phyloP scores from a whole-genome alignment of 2,797 vertebrate genomes.

The Manis javanica region DNA sequence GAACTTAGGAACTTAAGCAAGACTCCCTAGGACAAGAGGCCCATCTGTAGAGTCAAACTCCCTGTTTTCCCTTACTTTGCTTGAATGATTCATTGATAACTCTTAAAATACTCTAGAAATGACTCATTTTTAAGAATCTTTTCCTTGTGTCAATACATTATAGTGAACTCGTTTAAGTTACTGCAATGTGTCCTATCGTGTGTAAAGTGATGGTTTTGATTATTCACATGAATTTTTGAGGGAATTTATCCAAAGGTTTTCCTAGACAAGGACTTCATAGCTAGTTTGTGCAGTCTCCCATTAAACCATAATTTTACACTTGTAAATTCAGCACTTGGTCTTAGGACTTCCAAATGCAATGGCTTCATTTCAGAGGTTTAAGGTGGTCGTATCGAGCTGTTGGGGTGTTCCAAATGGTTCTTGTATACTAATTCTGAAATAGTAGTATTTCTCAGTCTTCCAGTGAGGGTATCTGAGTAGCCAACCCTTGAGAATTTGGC shows the following conservation, averaged over 20 bases:
- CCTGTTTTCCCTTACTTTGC: neutral
- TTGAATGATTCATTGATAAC: neutral
- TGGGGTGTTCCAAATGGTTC: conserved; percentile 64
- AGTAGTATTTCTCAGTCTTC: neutral
- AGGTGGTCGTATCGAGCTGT: conserved; percentile 64
- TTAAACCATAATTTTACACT: neutral
- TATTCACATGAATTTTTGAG: neutral
- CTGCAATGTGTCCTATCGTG: accelerated
- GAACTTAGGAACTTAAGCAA: neutral
- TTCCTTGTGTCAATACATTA: neutral
- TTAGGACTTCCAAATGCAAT: conserved; percentile 58
- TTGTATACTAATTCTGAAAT: conserved; percentile 53
- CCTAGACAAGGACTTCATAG: neutral
- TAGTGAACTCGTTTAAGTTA: neutral
- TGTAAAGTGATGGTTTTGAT: neutral
- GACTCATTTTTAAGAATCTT: neutral
- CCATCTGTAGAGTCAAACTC: neutral
- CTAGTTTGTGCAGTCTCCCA: neutral
- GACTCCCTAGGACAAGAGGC: neutral
- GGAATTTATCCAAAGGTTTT: neutral
- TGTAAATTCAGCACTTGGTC: neutral
- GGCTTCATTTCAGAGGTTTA: conserved; percentile 62
- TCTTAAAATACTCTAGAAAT: neutral
- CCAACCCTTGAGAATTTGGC: conserved; percentile 38
- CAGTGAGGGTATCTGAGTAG: neutral